Conservation (phyloP, 2,888 invertebrate genomes). For the Pristionchus fissidentatus region DNA sequence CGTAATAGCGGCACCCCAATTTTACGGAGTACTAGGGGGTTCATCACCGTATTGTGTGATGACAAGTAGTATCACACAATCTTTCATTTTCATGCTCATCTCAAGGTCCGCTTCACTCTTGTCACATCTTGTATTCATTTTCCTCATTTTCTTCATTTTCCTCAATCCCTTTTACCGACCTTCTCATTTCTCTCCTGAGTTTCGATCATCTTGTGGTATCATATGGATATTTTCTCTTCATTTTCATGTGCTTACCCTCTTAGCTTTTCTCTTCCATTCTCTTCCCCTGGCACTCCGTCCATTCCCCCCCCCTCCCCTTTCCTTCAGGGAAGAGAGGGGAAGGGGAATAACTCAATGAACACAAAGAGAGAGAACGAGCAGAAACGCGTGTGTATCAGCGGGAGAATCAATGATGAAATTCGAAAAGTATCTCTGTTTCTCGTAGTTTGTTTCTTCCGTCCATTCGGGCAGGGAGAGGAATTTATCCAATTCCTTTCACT, state of each 20-base stretch:
- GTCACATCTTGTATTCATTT: neutral
- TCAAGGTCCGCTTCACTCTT: too few relatives aligned
- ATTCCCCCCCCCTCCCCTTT: neutral
- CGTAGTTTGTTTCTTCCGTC: constrained; percentile 25
- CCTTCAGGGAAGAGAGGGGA: neutral
- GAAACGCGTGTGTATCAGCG: neutral
- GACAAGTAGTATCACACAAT: too few relatives aligned
- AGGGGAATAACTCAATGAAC: neutral
- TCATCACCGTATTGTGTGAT: too few relatives aligned
- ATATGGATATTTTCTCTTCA: too few relatives aligned
- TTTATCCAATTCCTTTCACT: too few relatives aligned
- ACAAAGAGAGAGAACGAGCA: neutral
- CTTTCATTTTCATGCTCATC: too few relatives aligned
- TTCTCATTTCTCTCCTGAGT: neutral
- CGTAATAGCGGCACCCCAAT: too few relatives aligned
- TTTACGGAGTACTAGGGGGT: too few relatives aligned
- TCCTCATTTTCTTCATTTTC: neutral
- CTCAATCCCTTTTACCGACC: neutral
- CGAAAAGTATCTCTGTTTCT: constrained; percentile 4
- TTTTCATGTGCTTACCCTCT: neutral
- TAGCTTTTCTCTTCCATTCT: neutral
- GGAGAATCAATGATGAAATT: neutral
- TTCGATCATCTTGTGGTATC: neutral
- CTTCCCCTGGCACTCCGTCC: neutral
- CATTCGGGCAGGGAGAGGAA: too few relatives aligned